Evolutionary conservation across 2,113 vertebrate genomes (phyloP).

Genomic region (Motacilla tschutschensis): DNA sequence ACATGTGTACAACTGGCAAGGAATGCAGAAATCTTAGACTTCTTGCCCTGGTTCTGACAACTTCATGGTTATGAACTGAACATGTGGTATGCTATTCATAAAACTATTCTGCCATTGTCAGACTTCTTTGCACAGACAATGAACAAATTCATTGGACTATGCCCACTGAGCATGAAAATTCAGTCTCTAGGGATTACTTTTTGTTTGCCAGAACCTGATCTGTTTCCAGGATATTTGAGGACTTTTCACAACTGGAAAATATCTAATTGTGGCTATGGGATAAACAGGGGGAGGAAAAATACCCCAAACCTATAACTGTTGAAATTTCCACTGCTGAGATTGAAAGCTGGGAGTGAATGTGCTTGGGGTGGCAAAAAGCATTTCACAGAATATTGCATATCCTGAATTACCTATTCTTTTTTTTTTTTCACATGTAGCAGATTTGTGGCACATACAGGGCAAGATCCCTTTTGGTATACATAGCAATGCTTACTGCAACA

Average conservation of each 20-base stretch:
- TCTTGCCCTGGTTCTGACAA: not conserved
- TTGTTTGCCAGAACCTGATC: not conserved
- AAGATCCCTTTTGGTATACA: not conserved
- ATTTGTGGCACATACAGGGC: not conserved
- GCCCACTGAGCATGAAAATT: not conserved
- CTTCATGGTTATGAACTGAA: not conserved
- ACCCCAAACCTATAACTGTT: not conserved
- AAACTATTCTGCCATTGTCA: constrained; percentile 24
- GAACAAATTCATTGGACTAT: not conserved
- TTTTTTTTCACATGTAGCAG: not conserved
- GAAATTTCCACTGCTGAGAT: not conserved
- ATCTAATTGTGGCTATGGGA: not conserved
- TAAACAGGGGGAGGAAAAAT: not conserved
- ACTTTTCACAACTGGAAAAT: constrained; percentile 9
- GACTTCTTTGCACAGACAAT: not conserved
- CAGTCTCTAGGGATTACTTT: not conserved
- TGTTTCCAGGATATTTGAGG: constrained; percentile 6
- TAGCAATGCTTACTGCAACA: not conserved
- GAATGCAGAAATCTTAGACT: not conserved
- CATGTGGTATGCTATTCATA: not conserved
- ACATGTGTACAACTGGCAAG: not conserved
- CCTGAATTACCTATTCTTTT: not conserved
- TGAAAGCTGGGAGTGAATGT: not conserved
- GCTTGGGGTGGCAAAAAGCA: not conserved
- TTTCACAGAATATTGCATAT: not conserved